phyloP scores from a whole-genome alignment of 2,113 vertebrate genomes.

The Ancistrus triradiatus region DNA sequence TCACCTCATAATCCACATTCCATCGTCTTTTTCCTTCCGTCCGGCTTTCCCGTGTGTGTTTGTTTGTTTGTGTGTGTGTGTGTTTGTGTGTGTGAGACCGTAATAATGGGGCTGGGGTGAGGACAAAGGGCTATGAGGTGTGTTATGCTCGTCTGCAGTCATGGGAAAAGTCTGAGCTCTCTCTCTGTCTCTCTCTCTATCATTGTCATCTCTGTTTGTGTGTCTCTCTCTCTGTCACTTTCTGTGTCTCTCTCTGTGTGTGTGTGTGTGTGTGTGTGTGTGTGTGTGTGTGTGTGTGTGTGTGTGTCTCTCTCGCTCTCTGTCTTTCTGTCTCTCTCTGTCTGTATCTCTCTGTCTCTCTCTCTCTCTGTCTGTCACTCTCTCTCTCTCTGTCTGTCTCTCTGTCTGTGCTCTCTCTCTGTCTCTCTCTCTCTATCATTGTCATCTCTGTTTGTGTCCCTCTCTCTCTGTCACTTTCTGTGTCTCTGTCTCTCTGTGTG shows the following conservation, averaged over 20 bases:
- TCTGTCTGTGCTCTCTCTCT: not conserved
- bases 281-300: conserved; percentile 5
- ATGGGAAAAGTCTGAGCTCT: conserved; percentile 1
- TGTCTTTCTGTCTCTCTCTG: too few species aligned
- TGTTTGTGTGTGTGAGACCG: conserved; percentile 16
- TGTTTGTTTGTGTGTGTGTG: conserved; percentile 20
- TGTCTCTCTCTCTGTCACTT: too few species aligned
- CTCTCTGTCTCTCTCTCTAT: too few species aligned
- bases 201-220: too few species aligned
- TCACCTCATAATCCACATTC: conserved; percentile 45
- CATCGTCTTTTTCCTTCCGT: conserved; percentile 29
- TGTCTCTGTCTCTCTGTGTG: too few species aligned
- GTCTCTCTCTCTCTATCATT: too few species aligned
- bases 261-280: not conserved
- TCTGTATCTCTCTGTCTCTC: too few species aligned
- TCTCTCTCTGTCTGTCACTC: too few species aligned
- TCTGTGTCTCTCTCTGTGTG: too few species aligned
- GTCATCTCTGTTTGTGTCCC: too few species aligned
- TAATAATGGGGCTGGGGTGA: conserved; percentile 16
- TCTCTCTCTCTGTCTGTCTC: too few species aligned
- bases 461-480: too few species aligned
- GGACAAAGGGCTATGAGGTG: conserved; percentile 30
- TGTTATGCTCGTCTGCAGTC: conserved; percentile 9
- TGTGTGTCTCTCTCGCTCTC: not conserved
- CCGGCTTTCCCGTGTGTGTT: conserved; percentile 8